Base-by-base conservation (phyloP, 2,113 vertebrate genomes). In the Bothrops jararaca region DNA sequence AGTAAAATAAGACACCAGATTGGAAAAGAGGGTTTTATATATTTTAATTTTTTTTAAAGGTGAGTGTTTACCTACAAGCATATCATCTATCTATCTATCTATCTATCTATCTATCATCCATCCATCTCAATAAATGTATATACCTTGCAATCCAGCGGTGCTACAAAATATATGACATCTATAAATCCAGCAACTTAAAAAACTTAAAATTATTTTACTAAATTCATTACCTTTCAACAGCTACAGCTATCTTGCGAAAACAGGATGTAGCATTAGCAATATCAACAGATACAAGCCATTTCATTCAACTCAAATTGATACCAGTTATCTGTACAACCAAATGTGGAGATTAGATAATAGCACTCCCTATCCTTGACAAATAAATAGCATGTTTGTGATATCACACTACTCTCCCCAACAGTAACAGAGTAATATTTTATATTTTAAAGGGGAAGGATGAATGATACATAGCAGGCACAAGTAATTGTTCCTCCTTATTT, bases 391-490 rank as follows among this genome's bases (percentile, higher is more conserved):
- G 29, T 1, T 0, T 69, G 5, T 57, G 90, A 69, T 11, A 64
- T 45, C 58, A 26, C 23, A 11, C 15, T 1, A 20, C 24, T 56
- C n/a, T 45, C 58, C 58, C 5, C n/a, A 93, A 3, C 57, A 95
- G 64, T 80, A 57, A 45, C 85, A 86, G 89, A 20, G 3, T 56
- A 48, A 23, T 34, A 57, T 0, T 50, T 15, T 6, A 34, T 53
- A 22, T 39, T 5, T 26, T 92, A 56, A 34, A 86, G 91, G 15
- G 24, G 15, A 56, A 12, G 26, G 39, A 52, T 0, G 1, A 42
- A 58, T 53, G 39, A 2, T 29, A 39, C 42, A 54, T 58, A 57
- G 18, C 69, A 2, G 0, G 1, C 88, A 85, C 0, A 0, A 1
- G 7, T 57, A 29, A 48, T 11, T 11, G 8, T 34, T 20, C 54